These are phyloP conservation scores for Acipenser transmontanus DNA, from an alignment of 2,797 vertebrate species.

Conservation along the genomic window DNA sequence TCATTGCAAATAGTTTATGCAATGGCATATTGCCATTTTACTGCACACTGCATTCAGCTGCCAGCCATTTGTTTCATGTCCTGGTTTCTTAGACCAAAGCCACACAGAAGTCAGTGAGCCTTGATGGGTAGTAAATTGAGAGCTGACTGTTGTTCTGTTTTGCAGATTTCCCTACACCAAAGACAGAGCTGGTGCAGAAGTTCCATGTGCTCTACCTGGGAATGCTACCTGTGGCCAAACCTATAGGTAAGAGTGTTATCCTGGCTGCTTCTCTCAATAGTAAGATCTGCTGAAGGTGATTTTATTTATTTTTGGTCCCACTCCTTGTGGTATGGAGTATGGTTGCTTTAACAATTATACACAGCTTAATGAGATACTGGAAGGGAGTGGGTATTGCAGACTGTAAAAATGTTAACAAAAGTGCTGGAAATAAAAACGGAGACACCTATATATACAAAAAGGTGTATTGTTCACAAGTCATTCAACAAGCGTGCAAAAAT, in stretches of 20 bases:
- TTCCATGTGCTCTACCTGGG: conserved; percentile 92
- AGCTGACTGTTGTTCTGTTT: conserved; percentile 39
- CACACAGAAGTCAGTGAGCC: not conserved
- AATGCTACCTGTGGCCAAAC: conserved; percentile 79
- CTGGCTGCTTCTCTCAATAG: too few species aligned
- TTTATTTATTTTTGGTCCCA: not conserved
- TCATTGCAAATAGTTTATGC: too few species aligned
- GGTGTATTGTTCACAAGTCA: too few species aligned
- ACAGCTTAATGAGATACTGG: too few species aligned
- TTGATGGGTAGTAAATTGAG: conserved; percentile 22
- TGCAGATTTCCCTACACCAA: conserved; percentile 96
- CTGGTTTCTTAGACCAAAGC: not conserved
- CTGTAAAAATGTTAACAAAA: too few species aligned
- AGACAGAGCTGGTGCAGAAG: conserved; percentile 93
- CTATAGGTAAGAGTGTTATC: conserved; percentile 73
- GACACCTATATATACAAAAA: too few species aligned
- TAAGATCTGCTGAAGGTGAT: too few species aligned
- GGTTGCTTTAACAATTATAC: too few species aligned
- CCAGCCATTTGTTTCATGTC: not conserved
- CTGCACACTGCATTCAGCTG: not conserved
- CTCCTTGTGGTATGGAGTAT: too few species aligned
- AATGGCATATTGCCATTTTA: not conserved
- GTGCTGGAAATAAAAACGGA: too few species aligned
- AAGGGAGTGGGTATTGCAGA: too few species aligned
- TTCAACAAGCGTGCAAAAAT: too few species aligned